phyloP scores from a whole-genome alignment of 2,797 vertebrate species.

The Lutra lutra region DNA sequence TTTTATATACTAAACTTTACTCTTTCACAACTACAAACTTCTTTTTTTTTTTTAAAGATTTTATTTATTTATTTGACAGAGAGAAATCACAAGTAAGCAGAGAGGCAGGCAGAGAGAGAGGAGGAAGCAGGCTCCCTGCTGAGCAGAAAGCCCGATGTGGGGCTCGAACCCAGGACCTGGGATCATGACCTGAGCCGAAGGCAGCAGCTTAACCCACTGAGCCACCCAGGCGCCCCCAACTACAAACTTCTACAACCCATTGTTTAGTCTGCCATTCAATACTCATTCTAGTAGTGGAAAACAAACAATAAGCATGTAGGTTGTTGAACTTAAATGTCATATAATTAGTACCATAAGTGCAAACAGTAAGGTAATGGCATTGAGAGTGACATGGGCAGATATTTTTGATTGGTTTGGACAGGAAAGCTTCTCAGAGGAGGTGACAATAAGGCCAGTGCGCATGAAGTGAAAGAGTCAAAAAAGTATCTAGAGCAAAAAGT shows the following conservation, averaged over 20 bases:
- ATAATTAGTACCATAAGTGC: neutral
- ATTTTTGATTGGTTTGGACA: neutral
- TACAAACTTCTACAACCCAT: neutral
- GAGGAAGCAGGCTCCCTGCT: too few relatives aligned
- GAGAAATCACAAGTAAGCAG: too few relatives aligned
- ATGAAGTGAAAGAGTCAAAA: neutral
- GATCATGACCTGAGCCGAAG: too few relatives aligned
- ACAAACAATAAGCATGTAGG: constrained; percentile 20
- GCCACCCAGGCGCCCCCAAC: too few relatives aligned
- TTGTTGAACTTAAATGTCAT: neutral
- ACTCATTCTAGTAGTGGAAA: constrained; percentile 23
- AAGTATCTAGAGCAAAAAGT: neutral
- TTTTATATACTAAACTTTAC: neutral
- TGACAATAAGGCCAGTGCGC: neutral
- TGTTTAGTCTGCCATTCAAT: constrained; percentile 28
- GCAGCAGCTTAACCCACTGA: too few relatives aligned
- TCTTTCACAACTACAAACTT: neutral
- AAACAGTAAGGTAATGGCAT: neutral
- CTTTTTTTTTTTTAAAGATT: too few relatives aligned
- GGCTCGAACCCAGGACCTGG: too few relatives aligned
- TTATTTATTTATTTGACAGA: too few relatives aligned
- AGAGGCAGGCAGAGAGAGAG: too few relatives aligned
- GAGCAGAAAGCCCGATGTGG: too few relatives aligned
- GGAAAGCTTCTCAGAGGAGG: neutral
- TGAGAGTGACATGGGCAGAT: neutral